These are phyloP conservation scores for Spilogale gracilis DNA, from an alignment of 2,113 vertebrate species.

Conservation along the genomic window DNA sequence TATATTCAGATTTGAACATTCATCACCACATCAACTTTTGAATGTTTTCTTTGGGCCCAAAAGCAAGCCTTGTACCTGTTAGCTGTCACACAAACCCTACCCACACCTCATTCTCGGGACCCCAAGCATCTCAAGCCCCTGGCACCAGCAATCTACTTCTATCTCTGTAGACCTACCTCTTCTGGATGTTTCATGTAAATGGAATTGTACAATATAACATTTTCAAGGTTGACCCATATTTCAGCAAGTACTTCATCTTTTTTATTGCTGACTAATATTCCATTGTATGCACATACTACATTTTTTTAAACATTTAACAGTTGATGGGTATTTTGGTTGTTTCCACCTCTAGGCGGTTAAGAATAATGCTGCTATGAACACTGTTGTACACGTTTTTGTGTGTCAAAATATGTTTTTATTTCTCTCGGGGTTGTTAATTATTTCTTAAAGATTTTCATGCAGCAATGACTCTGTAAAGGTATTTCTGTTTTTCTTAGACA, in stretches of 20 bases:
- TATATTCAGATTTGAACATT: background rate
- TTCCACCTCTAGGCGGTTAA: background rate
- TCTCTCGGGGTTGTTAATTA: background rate
- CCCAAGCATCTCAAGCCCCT: background rate
- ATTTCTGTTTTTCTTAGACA: background rate
- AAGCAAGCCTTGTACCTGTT: background rate
- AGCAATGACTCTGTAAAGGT: background rate
- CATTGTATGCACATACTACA: background rate
- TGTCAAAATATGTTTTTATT: background rate
- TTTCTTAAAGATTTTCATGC: background rate
- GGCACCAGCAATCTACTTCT: background rate
- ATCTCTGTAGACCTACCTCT: background rate
- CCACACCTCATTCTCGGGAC: background rate
- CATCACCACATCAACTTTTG: background rate
- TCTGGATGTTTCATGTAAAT: background rate
- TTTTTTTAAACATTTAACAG: background rate
- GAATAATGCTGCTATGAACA: background rate
- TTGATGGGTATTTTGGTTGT: background rate
- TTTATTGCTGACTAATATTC: background rate
- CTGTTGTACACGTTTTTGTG: background rate
- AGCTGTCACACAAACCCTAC: background rate
- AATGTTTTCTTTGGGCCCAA: background rate
- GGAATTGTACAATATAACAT: background rate
- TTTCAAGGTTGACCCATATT: background rate
- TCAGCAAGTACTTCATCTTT: background rate